These are phyloP conservation scores for Ptilorrhoa leucosticta DNA, from an alignment of 2,113 vertebrate species.

Conservation along the genomic window DNA sequence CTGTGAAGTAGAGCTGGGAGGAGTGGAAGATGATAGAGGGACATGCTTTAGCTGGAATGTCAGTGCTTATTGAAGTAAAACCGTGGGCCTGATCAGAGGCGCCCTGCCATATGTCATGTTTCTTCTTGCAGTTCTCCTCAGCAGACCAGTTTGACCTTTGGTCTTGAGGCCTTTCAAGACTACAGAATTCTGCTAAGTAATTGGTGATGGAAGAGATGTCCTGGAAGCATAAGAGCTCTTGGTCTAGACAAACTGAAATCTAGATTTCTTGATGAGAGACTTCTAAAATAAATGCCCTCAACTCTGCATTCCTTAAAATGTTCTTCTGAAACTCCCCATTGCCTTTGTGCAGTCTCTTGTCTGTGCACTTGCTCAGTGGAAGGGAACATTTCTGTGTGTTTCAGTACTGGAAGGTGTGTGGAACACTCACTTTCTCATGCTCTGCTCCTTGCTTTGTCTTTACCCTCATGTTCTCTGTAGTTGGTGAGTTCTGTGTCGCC, in stretches of 20 bases:
- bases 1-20: slow-evolving; percentile 22
- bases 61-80: slow-evolving; percentile 34
- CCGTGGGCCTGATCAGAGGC: background rate
- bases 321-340: background rate
- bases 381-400: background rate
- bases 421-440: background rate
- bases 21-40: slow-evolving; percentile 16
- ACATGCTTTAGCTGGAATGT: slow-evolving; percentile 38
- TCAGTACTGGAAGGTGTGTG: background rate
- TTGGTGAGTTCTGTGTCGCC: background rate
- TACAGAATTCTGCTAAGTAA: background rate
- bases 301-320: background rate
- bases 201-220: background rate
- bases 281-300: background rate
- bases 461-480: background rate
- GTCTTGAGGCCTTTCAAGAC: background rate
- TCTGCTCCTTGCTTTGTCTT: background rate
- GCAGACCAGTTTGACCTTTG: background rate
- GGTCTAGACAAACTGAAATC: background rate
- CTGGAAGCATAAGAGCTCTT: background rate
- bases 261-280: background rate
- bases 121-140: slow-evolving; percentile 13
- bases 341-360: background rate
- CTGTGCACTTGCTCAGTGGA: background rate
- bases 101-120: background rate